phyloP scores from a whole-genome alignment of 2,113 vertebrate genomes.

The Burhinus bistriatus region DNA sequence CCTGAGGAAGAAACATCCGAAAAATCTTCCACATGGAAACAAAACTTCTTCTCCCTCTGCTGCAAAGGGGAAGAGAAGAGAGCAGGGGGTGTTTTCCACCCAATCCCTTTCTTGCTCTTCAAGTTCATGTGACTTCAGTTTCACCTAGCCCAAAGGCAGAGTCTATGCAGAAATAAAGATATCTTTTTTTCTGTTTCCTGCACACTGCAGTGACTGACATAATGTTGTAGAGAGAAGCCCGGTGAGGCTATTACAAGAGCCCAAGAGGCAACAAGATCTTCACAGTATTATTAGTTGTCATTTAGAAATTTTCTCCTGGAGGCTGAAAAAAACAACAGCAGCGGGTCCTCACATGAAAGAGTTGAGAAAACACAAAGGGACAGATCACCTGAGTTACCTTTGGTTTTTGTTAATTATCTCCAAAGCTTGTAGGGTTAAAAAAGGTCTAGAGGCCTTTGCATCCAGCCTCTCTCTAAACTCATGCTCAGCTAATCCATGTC shows the following conservation, averaged over 20 bases:
- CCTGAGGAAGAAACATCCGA: background rate
- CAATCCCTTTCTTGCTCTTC: background rate
- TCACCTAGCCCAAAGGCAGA: background rate
- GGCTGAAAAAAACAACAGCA: background rate
- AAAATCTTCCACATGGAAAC: background rate
- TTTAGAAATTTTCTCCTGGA: background rate
- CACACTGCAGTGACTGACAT: background rate
- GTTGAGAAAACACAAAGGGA: background rate
- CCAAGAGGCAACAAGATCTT: background rate
- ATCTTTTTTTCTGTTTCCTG: background rate
- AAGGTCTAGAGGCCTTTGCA: background rate
- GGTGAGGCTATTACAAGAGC: background rate
- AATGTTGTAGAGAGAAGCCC: background rate
- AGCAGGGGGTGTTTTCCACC: background rate
- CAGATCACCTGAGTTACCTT: background rate
- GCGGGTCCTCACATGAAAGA: background rate
- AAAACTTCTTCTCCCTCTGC: background rate
- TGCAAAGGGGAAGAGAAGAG: background rate
- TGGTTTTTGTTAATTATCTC: background rate
- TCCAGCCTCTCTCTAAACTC: background rate
- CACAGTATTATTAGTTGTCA: background rate
- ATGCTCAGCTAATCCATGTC: slow-evolving; percentile 48
- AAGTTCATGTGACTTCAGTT: background rate
- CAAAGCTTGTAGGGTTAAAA: slow-evolving; percentile 28
- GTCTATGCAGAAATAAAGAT: background rate